These are phyloP conservation scores for Formica exsecta DNA, from an alignment of 1,140 invertebrate genomes.

Conservation along the genomic window DNA sequence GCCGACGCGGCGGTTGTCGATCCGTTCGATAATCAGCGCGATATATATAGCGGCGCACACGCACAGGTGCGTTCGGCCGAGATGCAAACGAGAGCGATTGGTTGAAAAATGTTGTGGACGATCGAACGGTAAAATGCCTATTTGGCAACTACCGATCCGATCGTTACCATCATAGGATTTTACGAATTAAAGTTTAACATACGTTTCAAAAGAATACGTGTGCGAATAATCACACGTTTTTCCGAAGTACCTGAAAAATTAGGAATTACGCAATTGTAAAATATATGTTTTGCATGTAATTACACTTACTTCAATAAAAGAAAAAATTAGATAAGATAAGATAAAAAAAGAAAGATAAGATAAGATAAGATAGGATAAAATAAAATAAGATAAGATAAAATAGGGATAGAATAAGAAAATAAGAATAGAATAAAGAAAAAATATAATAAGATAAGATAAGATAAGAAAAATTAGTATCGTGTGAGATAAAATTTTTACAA, in stretches of 20 bases:
- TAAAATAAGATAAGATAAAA: no score
- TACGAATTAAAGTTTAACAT: slow-evolving; percentile 37
- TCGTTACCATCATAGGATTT: background rate
- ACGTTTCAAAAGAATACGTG: slow-evolving; percentile 1
- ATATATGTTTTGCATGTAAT: background rate
- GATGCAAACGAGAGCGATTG: background rate
- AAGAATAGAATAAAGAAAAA: no score
- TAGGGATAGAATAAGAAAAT: no score
- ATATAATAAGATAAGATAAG: no score
- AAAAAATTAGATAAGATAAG: no score
- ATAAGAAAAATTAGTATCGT: background rate
- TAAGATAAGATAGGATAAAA: no score
- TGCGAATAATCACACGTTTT: background rate
- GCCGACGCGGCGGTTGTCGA: slow-evolving; percentile 49
- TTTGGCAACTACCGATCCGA: slow-evolving; percentile 24
- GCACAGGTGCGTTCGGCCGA: background rate
- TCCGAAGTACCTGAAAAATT: background rate
- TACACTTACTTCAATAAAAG: no score
- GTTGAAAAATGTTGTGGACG: slow-evolving; percentile 24
- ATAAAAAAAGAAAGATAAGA: no score
- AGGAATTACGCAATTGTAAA: background rate
- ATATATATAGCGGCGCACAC: slow-evolving; percentile 34
- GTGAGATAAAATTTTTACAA: background rate
- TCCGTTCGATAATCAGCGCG: slow-evolving; percentile 60
- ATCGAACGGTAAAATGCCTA: background rate